Evolutionary conservation across 2,888 invertebrate species (phyloP).

Genomic region (Taenaris catops): DNA sequence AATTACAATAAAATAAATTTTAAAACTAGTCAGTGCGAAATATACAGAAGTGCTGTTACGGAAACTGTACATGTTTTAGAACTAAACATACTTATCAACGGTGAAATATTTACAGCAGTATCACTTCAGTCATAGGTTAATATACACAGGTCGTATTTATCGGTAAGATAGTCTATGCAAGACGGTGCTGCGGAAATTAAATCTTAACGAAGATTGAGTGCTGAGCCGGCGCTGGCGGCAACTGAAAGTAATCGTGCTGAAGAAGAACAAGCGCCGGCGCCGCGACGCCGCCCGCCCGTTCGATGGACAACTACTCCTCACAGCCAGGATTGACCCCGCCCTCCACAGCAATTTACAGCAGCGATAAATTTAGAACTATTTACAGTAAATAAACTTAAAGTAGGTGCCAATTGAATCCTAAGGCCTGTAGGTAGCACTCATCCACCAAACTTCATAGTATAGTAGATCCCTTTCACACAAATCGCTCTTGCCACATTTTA

Average conservation of each 20-base stretch:
- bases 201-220: constrained; percentile 72
- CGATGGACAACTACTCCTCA: constrained; percentile 71
- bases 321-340: constrained; percentile 66
- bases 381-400: constrained; percentile 72
- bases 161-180: constrained; percentile 76
- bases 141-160: constrained; percentile 72
- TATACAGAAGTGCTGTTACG: constrained; percentile 79
- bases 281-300: constrained; percentile 43
- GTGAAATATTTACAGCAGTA: constrained; percentile 80
- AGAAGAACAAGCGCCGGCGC: constrained; percentile 82
- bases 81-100: constrained; percentile 76
- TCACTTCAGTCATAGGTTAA: constrained; percentile 66
- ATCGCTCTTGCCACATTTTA: constrained; percentile 57
- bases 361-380: constrained; percentile 73
- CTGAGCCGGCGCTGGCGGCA: constrained; percentile 80
- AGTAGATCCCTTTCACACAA: constrained; percentile 72
- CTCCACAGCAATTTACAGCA: constrained; percentile 76
- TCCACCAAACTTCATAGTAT: constrained; percentile 74
- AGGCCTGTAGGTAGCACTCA: constrained; percentile 78
- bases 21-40: constrained; percentile 77
- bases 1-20: constrained; percentile 70
- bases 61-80: constrained; percentile 82
- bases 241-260: constrained; percentile 87
- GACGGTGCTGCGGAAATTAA: constrained; percentile 80
- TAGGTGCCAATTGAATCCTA: constrained; percentile 79